Base-by-base conservation (phyloP, 2,113 vertebrate species). In the Coracopsis vasa region DNA sequence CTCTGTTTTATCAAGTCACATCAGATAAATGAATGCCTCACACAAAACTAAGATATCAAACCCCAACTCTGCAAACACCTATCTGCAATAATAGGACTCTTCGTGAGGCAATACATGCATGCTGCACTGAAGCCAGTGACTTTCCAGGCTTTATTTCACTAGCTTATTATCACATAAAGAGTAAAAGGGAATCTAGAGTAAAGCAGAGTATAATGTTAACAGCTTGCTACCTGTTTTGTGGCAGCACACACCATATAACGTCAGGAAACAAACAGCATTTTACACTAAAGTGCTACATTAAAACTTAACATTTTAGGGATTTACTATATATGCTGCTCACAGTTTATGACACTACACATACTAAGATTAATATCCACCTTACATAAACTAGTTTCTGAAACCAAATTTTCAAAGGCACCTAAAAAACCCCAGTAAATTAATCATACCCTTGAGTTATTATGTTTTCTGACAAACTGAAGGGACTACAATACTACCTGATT, bases 331-430 rank as follows among this genome's bases (percentile, higher is more conserved):
- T 0, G 3, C 47, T 50, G 18, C 20, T 79, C 53, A 33, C 21
- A 44, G 4, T 0, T 12, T 24, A 24, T 16, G 3, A 62, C 15
- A 27, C 44, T 8, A 35, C 0, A 2, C 31, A 31, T 14, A 24
- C 8, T 11, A 48, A 7, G 0, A 41, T 1, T 1, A 12, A 48
- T 13, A 2, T 4, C 16, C 4, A 2, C 5, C 2, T 33, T 6
- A n/a, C 1, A 2, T 5, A 25, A 10, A 9, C 18, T 5, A 24
- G 7, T 11, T 16, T 20, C 41, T 69, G 7, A 24, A 71, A 16
- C 3, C 62, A 16, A 27, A 5, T 35, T 56, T 72, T 44, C 48
- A 23, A 16, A 79, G 2, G 2, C 54, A 7, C 6, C 42, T 10
- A 42, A 17, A n/a, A 27, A 11, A 70, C 37, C 3, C 11, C 19